Conservation (phyloP, 37 sponge, comb jelly and placozoan genomes). For the Lycopodina hypogea region DNA sequence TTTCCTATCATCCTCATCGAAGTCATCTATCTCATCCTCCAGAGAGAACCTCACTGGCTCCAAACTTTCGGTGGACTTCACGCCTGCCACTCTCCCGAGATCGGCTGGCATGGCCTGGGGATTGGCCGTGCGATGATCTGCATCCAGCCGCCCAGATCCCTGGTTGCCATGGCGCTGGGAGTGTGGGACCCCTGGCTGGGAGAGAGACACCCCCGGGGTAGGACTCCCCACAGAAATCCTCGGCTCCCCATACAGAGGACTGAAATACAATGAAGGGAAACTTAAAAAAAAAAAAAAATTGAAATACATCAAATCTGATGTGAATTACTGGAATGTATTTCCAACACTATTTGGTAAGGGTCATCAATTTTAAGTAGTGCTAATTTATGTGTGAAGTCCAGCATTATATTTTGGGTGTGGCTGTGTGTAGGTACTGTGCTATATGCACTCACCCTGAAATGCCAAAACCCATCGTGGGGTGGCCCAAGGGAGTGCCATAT, state of each 20-base stretch:
- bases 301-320: too few species aligned
- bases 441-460: background rate
- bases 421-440: too few species aligned
- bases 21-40: slow-evolving; percentile 15
- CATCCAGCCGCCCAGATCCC: background rate
- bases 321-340: too few species aligned
- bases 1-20: slow-evolving; percentile 14
- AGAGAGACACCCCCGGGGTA: slow-evolving; percentile 58
- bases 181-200: slow-evolving; percentile 50
- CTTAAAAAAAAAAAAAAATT: too few species aligned
- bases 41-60: background rate
- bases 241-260: slow-evolving; percentile 12
- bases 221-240: slow-evolving; percentile 26
- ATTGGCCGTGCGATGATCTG: background rate
- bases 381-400: too few species aligned
- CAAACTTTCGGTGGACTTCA: background rate
- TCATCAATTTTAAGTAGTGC: too few species aligned
- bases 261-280: too few species aligned
- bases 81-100: background rate
- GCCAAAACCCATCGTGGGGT: background rate
- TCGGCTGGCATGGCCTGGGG: background rate
- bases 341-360: too few species aligned
- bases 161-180: background rate
- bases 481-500: background rate
- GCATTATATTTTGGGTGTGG: too few species aligned